Base-by-base conservation (phyloP, 2,888 invertebrate species). In the Neria commutata region DNA sequence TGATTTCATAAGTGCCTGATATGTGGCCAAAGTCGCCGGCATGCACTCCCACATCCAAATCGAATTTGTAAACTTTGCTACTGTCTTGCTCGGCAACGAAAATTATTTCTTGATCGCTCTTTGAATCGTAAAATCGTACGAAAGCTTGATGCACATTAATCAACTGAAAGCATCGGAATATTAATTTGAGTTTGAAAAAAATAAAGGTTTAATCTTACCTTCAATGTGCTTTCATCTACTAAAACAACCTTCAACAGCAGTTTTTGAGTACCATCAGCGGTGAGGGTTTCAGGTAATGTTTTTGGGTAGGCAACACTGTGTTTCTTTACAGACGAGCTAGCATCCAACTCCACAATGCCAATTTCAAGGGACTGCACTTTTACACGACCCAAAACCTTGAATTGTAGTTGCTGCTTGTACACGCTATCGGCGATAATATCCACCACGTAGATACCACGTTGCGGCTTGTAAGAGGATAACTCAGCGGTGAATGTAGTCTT, bases 71-170 rank as follows among this genome's bases (percentile, higher is more conserved):
- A 0, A 88, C 83, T 73, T 88, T 88, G 53, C 85, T 83, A 63
- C 83, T 83, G 76, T 96, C 96, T 3, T 91, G 89, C 77, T 98
- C 97, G 1, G 97, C 94, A 3, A 98, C 92, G 79, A 95, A 98
- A 71, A 96, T 89, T 50, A 95, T 91, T 84, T 98, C 98, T 61
- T 89, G 88, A n/a, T 86, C 84, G 0, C 85, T 85, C 54, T 84
- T 83, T 16, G 83, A 82, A 68, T 91, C 87, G 37, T 86, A 86
- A 46, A 97, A 85, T 50, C 92, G 86, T 24, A 96, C 87, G 80
- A 97, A 97, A 0, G 93, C 92, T 82, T 95, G 94, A 78, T 94
- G 93, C 46, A 92, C 91, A 34, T 86, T 82, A 75, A 94, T 88
- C 0, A 90, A 66, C 68, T 69, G 46, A 21, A 51, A 40, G 5